phyloP scores from a whole-genome alignment of 2,797 vertebrate genomes.

The Catamblyrhynchus diadema region DNA sequence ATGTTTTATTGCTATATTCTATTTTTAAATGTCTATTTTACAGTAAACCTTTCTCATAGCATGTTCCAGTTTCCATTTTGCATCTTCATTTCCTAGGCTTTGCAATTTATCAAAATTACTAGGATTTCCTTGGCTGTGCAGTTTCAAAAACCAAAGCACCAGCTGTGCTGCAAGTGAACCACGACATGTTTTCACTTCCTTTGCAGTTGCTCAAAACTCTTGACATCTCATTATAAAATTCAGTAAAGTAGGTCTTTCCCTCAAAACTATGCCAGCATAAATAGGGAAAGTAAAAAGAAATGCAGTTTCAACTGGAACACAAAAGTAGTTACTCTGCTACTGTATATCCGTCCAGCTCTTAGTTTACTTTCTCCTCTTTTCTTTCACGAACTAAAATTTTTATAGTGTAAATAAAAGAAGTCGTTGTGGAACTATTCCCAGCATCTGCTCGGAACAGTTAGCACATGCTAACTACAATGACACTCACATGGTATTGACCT shows the following conservation, averaged over 20 bases:
- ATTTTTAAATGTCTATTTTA: background rate
- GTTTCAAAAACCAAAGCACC: background rate
- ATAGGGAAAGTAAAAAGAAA: background rate
- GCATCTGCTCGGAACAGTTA: background rate
- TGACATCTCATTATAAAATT: constrained; percentile 19
- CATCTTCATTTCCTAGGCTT: background rate
- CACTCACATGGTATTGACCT: background rate
- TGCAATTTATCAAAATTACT: background rate
- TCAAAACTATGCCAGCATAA: background rate
- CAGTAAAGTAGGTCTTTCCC: background rate
- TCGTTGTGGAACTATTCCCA: background rate
- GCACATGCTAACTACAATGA: background rate
- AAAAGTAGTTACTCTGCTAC: background rate
- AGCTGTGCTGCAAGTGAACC: background rate
- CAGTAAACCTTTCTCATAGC: background rate
- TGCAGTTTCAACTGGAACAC: background rate
- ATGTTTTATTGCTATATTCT: background rate
- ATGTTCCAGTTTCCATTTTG: background rate
- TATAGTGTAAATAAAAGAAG: background rate
- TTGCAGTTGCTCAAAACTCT: background rate
- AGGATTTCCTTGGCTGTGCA: constrained; percentile 13
- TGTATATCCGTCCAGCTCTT: background rate
- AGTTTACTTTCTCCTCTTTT: background rate
- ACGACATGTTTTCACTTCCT: constrained; percentile 11
- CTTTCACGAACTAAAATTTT: background rate